Evolutionary conservation across 2,888 invertebrate species (phyloP).

Genomic region (Caradrina kadenii): DNA sequence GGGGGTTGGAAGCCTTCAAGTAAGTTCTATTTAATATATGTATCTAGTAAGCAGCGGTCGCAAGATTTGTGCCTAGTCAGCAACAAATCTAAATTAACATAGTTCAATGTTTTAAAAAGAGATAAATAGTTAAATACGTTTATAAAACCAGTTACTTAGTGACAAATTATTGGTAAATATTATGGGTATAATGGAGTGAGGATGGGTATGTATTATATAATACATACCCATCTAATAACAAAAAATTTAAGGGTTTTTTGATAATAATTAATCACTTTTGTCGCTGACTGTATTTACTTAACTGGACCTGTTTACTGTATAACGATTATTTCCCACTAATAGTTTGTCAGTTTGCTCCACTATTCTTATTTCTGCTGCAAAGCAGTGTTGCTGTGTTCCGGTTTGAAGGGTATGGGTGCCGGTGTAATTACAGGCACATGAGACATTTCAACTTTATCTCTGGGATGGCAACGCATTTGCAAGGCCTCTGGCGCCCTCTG

Average conservation of each 20-base stretch:
- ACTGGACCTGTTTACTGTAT: background rate
- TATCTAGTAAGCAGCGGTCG: background rate
- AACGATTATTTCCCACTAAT: background rate
- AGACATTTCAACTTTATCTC: no score
- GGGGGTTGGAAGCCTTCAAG: background rate
- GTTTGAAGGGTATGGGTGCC: no score
- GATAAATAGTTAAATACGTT: no score
- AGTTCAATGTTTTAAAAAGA: background rate
- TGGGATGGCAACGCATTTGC: no score
- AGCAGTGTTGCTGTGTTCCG: no score
- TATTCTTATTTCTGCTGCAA: no score
- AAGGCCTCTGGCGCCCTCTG: no score
- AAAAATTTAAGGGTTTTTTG: background rate
- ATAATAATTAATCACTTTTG: background rate
- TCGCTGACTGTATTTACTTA: background rate
- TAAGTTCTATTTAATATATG: conserved; percentile 15
- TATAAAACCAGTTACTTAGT: background rate
- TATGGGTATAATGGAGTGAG: no score
- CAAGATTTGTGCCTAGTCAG: background rate
- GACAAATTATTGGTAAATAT: no score
- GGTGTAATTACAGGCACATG: no score
- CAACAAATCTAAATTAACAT: background rate
- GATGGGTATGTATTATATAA: no score
- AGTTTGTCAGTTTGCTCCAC: background rate
- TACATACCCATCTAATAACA: no score